Base-by-base conservation (phyloP, 1,140 invertebrate genomes). In the Hypsibius dujardini region DNA sequence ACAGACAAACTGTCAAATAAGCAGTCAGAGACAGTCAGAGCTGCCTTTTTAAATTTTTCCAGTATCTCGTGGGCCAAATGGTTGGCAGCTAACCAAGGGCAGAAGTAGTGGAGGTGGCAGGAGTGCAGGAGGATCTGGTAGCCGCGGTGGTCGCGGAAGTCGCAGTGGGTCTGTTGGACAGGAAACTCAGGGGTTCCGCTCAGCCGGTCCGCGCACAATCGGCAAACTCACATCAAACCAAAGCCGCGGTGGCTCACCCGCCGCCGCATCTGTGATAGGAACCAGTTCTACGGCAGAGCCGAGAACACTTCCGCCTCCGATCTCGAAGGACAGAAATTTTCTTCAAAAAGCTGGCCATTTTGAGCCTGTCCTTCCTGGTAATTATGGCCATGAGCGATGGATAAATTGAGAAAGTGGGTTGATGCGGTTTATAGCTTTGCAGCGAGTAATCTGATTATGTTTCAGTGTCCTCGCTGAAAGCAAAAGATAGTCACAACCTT, bases 271-370 rank as follows among this genome's bases (percentile, higher is more conserved):
- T n/a, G 50, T n/a, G 28, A 28, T 28, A 28, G 28, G 7, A n/a
- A 56, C 50, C 50, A 56, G n/a, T n/a, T 56, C 50, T 56, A 7
- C 50, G 7, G 7, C 50, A n/a, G n/a, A 7, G 7, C 7, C 50
- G 7, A 7, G 50, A n/a, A 56, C 50, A 56, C 7, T 56, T 7
- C 50, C 50, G 50, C 50, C 50, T 56, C 50, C 50, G 50, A 56
- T 56, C 50, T 56, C 50, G n/a, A 56, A 56, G n/a, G 50, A 56
- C n/a, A 7, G 50, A 56, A 56, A 56, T 7, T 56, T 56, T 56
- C 50, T 56, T n/a, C 7, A 12, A 56, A 56, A 56, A 7, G 50
- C 7, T 12, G 50, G 50, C 7, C 50, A 56, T 56, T 56, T 56
- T n/a, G n/a, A 56, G n/a, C 50, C 50, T 12, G 50, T 56, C 50